Evolutionary conservation across 2,888 invertebrate species (phyloP).

Genomic region (Galerucella calmariensis): DNA sequence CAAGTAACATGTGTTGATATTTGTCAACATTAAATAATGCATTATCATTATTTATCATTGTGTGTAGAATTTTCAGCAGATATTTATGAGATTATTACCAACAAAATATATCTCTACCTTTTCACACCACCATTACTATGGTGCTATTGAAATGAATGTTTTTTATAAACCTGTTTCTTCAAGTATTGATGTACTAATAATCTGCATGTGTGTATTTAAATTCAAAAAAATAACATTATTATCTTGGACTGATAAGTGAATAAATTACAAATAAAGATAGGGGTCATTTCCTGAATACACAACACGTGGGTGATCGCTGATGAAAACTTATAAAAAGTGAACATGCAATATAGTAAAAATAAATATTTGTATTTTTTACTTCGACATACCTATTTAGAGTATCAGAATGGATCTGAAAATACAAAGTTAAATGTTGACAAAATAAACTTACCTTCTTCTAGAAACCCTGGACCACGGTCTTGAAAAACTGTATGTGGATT

Average conservation of each 20-base stretch:
- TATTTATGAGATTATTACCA: too few species aligned
- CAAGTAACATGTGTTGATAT: too few species aligned
- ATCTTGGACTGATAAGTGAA: constrained; percentile 4
- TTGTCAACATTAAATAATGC: too few species aligned
- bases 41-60: too few species aligned
- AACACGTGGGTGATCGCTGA: constrained; percentile 26
- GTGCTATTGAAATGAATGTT: too few species aligned
- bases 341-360: constrained; percentile 5
- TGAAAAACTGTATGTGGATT: constrained; percentile 71
- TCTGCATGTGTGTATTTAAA: constrained; percentile 2
- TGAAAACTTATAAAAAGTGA: background rate
- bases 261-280: constrained; percentile 21
- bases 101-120: too few species aligned
- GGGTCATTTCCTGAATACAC: constrained; percentile 18
- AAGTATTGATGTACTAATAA: background rate
- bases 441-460: constrained; percentile 70
- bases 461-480: constrained; percentile 76
- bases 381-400: background rate
- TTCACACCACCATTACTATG: too few species aligned
- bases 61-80: too few species aligned
- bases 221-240: background rate
- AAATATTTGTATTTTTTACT: background rate
- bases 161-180: background rate
- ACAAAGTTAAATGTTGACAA: constrained; percentile 16
- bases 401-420: background rate